phyloP scores from a whole-genome alignment of 2,797 vertebrate species.

The Pangasius mekongensis region DNA sequence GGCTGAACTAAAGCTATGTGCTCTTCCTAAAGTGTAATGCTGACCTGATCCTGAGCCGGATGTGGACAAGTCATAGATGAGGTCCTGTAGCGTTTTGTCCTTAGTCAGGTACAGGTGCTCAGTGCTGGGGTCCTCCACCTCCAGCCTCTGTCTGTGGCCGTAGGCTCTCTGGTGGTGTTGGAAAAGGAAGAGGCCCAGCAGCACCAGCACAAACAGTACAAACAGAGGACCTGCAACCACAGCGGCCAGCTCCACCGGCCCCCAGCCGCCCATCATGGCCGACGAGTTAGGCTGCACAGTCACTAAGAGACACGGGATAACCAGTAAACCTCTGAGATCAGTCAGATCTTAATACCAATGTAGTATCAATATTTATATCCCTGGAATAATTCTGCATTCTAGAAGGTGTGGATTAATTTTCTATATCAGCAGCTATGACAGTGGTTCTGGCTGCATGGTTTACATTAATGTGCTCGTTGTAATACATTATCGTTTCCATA shows the following conservation, averaged over 20 bases:
- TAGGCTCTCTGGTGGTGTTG: slow-evolving; percentile 91
- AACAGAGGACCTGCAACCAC: slow-evolving; percentile 90
- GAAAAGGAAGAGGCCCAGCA: slow-evolving; percentile 85
- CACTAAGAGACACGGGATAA: slow-evolving; percentile 61
- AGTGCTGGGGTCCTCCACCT: slow-evolving; percentile 93
- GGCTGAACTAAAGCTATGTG: not conserved
- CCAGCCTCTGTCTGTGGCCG: slow-evolving; percentile 89
- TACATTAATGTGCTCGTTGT: not conserved
- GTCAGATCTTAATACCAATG: not conserved
- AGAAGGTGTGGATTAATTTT: not conserved
- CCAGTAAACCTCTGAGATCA: not conserved
- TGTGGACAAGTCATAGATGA: slow-evolving; percentile 94
- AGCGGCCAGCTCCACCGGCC: slow-evolving; percentile 88
- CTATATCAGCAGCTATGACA: not conserved
- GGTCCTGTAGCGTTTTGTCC: slow-evolving; percentile 93
- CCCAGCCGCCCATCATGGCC: slow-evolving; percentile 74
- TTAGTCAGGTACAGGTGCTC: slow-evolving; percentile 92
- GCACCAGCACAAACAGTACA: slow-evolving; percentile 85
- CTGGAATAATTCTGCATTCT: not conserved
- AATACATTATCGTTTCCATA: not conserved
- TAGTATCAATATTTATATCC: not conserved
- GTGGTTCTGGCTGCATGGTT: not conserved
- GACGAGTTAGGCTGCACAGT: slow-evolving; percentile 42
- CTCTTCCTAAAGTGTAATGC: slow-evolving; percentile 26
- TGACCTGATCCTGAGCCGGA: slow-evolving; percentile 95